Conservation (phyloP, 2,888 invertebrate genomes). For the Lampropteryx suffumata region DNA sequence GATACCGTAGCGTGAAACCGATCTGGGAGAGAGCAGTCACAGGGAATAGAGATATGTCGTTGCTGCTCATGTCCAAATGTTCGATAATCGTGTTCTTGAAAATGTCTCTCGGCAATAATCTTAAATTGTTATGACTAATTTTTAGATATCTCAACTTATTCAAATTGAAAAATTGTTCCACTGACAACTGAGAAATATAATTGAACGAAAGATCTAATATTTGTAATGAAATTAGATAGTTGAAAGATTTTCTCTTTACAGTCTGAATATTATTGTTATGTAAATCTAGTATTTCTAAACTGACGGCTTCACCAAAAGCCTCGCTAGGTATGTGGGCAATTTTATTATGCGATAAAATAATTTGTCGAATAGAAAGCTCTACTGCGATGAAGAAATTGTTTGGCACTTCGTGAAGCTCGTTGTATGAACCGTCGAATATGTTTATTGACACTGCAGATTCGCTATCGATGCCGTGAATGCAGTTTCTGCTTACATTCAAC, state of each 20-base stretch:
- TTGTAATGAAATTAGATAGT: constrained; percentile 88
- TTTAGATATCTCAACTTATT: constrained; percentile 88
- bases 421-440: constrained; percentile 87
- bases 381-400: constrained; percentile 85
- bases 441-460: constrained; percentile 84
- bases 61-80: constrained; percentile 90
- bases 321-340: constrained; percentile 87
- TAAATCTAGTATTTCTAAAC: constrained; percentile 88
- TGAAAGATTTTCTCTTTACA: constrained; percentile 89
- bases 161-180: constrained; percentile 90
- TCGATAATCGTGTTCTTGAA: constrained; percentile 91
- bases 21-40: constrained; percentile 90
- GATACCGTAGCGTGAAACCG: constrained; percentile 89
- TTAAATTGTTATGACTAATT: constrained; percentile 87
- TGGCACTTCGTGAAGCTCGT: constrained; percentile 85
- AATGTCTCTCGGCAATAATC: constrained; percentile 89
- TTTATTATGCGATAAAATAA: constrained; percentile 89
- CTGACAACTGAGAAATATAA: constrained; percentile 88
- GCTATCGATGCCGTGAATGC: constrained; percentile 74
- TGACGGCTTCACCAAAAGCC: constrained; percentile 87
- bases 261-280: constrained; percentile 88
- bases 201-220: constrained; percentile 91
- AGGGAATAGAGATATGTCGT: constrained; percentile 91
- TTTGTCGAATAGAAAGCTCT: constrained; percentile 84
- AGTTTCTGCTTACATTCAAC: constrained; percentile 90